Conservation (phyloP, 2,797 vertebrate species). For the Benthosema pterotum region DNA sequence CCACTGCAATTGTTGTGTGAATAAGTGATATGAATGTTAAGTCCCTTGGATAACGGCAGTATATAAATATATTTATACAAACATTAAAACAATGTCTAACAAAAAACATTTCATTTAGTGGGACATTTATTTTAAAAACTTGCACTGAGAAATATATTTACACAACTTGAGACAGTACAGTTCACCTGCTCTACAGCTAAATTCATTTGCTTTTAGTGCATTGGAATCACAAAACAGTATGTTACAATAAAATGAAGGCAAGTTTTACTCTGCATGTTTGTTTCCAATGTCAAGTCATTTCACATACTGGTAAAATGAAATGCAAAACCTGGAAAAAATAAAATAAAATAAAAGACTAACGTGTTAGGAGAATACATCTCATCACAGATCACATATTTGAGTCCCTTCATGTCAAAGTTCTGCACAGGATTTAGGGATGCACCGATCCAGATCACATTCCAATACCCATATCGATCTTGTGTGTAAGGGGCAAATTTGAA, state of each 20-base stretch:
- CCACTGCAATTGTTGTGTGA: no score
- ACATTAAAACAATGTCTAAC: neutral
- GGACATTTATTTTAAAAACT: constrained; percentile 66
- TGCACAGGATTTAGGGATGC: constrained; percentile 23
- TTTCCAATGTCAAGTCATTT: constrained; percentile 3
- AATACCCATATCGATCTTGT: no score
- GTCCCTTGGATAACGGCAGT: no score
- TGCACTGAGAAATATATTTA: constrained; percentile 54
- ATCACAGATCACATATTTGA: constrained; percentile 1
- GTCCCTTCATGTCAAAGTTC: constrained; percentile 26
- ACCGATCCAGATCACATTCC: no score
- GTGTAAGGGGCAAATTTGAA: no score
- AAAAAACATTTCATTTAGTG: neutral
- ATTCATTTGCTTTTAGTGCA: constrained; percentile 1
- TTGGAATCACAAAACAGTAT: neutral
- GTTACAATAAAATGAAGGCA: constrained; percentile 2
- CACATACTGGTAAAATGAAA: constrained; percentile 27
- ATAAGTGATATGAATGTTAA: no score
- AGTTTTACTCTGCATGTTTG: constrained; percentile 2
- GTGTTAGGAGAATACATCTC: constrained; percentile 8
- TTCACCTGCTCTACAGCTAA: neutral
- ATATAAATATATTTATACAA: no score
- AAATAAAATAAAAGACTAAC: neutral
- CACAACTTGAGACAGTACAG: constrained; percentile 14
- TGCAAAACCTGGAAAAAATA: neutral